Evolutionary conservation across 2,797 vertebrate species (phyloP).

Genomic region (Trichosurus vulpecula): DNA sequence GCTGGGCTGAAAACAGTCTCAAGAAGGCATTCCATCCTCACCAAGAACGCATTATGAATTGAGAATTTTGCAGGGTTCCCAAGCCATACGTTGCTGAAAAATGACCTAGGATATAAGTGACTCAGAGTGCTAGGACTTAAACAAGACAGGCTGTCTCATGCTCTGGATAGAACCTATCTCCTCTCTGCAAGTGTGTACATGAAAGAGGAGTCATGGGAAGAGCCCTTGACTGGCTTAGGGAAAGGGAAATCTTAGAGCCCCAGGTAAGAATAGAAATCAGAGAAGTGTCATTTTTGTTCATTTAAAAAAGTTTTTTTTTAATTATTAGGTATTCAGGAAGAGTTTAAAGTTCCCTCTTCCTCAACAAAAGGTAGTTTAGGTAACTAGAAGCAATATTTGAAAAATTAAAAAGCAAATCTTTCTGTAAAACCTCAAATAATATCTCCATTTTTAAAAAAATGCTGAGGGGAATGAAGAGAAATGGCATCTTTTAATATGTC

Average conservation of each 20-base stretch:
- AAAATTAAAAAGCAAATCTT: slow-evolving; percentile 1
- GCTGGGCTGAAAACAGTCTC: neutral
- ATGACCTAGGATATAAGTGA: neutral
- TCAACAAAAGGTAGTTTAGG: neutral
- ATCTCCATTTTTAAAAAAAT: neutral
- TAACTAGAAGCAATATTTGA: neutral
- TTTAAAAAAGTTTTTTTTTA: neutral
- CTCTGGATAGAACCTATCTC: neutral
- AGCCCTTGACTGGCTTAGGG: neutral
- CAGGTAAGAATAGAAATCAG: neutral
- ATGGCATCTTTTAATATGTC: neutral
- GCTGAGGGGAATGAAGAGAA: neutral
- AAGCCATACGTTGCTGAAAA: neutral
- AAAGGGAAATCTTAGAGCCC: neutral
- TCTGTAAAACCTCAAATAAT: neutral
- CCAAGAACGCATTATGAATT: neutral
- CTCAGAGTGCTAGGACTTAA: neutral
- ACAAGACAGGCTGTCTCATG: neutral
- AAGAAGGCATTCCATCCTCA: neutral
- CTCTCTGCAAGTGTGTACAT: neutral
- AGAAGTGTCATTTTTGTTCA: neutral
- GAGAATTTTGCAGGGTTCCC: neutral
- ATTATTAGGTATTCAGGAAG: slow-evolving; percentile 13
- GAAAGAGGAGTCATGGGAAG: neutral
- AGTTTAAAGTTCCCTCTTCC: neutral